Evolutionary conservation across 2,888 invertebrate species (phyloP), one percentile per base, ranked within the genome.

Genomic region (Drosophila vallismaia): DNA sequence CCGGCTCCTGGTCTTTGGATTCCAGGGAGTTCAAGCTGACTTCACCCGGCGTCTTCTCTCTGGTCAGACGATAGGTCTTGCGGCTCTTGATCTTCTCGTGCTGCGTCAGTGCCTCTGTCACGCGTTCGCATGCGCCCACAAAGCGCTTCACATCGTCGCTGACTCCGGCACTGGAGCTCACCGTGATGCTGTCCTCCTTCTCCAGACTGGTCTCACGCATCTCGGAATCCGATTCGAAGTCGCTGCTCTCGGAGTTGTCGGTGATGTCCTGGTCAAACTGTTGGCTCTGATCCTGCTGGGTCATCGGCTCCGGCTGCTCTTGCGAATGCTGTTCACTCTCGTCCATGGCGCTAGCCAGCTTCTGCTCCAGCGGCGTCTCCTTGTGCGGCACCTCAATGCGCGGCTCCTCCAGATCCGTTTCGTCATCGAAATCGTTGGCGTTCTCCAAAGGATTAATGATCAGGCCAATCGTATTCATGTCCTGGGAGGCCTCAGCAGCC

Each of bases 381-480:
- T 81, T 85, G 31, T 69, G 54, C 0, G 74, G 64, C 3, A 85
- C 56, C 57, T 88, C 84, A 5, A 85, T 73, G 28, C 79, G 78
- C 3, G 84, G 88, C 45, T 86, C 88, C 50, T 89, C 88, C 19
- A 88, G 71, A 38, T 90, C 90, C 0, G 83, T 86, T 14, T 90
- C 90, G 51, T 90, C 90, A 58, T 92, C 91, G 60, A 91, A 88
- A 66, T 91, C 92, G 5, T 89, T 85, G 0, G 91, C 89, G 73
- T 88, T 90, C 63, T 92, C 92, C 1, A 95, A 92, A 84, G 95
- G 95, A 45, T 95, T 94, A 58, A 95, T 93, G 42, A 95, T 93
- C 5, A 94, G 93, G 19, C 95, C 94, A 62, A 93, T 93, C 14
- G 92, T 91, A 9, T 74, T 83, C 1, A 86, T 52, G 48, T 89